These are phyloP conservation scores for Sycophila texana DNA, from an alignment of 2,888 invertebrate genomes.

Conservation along the genomic window DNA sequence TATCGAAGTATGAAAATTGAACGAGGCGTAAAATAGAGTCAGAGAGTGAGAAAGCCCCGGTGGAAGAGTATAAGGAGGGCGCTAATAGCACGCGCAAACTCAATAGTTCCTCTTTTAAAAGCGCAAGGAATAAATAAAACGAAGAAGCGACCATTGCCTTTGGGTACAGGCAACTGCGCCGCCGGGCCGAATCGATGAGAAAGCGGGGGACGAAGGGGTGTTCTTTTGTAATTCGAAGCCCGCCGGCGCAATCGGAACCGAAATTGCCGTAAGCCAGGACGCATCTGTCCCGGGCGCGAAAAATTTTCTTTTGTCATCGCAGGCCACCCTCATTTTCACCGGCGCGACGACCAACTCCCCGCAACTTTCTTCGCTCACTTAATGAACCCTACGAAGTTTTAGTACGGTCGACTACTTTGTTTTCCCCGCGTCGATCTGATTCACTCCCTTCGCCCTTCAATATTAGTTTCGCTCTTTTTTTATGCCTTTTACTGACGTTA, in stretches of 20 bases:
- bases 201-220: neutral
- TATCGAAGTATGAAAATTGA: too few relatives aligned
- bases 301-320: slow-evolving; percentile 18
- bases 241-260: slow-evolving; percentile 31
- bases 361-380: slow-evolving; percentile 23
- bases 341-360: neutral
- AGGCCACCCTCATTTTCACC: neutral
- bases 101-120: too few relatives aligned
- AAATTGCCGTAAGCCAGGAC: slow-evolving; percentile 41
- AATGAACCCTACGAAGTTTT: neutral
- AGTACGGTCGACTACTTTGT: neutral
- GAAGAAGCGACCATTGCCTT: too few relatives aligned
- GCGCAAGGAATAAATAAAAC: neutral
- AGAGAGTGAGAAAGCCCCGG: too few relatives aligned
- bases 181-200: slow-evolving; percentile 18
- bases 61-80: neutral
- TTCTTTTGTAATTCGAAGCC: slow-evolving; percentile 45
- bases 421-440: neutral
- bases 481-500: neutral
- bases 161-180: too few relatives aligned
- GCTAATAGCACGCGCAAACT: neutral
- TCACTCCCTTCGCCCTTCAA: neutral
- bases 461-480: neutral
- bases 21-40: too few relatives aligned
- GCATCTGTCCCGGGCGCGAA: neutral